These are phyloP conservation scores for Xestoiulus laeticollis DNA, from an alignment of 2,888 invertebrate species.

Conservation along the genomic window DNA sequence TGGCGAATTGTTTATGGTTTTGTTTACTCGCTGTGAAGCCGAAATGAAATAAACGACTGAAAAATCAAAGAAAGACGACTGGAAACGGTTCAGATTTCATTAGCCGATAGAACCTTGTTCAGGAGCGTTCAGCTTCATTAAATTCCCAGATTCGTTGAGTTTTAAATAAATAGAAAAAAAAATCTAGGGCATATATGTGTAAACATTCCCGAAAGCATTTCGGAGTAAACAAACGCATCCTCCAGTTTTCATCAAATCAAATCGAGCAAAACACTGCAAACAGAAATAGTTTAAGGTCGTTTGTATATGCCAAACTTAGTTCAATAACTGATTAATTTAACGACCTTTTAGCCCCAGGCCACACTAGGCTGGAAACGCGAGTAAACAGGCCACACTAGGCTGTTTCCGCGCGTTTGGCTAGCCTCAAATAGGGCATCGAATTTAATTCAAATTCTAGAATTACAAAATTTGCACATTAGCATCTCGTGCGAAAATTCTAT, in stretches of 20 bases:
- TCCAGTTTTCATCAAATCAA: neutral
- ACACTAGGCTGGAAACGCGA: too few species aligned
- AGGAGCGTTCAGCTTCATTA: neutral
- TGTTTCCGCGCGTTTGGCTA: too few species aligned
- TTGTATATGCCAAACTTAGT: too few species aligned
- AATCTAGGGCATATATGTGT: neutral
- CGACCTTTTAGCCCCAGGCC: too few species aligned
- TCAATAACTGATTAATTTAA: too few species aligned
- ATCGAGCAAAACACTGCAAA: neutral
- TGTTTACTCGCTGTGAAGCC: conserved; percentile 18
- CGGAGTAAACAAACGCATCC: neutral
- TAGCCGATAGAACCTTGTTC: neutral
- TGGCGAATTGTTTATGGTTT: conserved; percentile 7
- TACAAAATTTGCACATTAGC: too few species aligned
- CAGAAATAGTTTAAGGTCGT: too few species aligned
- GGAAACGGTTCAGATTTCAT: neutral
- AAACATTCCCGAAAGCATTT: neutral
- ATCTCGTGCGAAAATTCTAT: too few species aligned
- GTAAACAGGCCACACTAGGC: too few species aligned
- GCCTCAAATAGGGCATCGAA: too few species aligned
- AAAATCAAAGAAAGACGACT: neutral
- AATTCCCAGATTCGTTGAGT: neutral
- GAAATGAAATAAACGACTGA: conserved; percentile 7
- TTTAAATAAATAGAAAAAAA: neutral
- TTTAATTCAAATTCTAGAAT: too few species aligned